Evolutionary conservation across 2,113 vertebrate genomes (phyloP).

Genomic region (Bombycilla garrulus): DNA sequence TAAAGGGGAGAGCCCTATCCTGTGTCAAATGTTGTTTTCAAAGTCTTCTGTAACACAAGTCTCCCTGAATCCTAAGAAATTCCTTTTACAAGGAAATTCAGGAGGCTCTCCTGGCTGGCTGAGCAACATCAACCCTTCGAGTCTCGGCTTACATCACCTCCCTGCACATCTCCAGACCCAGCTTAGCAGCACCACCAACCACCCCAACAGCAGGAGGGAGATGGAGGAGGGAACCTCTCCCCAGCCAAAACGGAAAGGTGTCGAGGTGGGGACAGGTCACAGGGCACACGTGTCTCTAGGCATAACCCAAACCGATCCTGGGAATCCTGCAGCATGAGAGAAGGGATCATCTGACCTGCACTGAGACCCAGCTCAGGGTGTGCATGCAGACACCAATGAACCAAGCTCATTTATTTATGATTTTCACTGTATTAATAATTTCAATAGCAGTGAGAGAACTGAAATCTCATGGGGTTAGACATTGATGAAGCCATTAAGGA

Average conservation of each 20-base stretch:
- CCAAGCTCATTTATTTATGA: background rate
- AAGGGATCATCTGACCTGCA: background rate
- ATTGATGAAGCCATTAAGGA: conserved; percentile 52
- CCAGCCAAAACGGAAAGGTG: background rate
- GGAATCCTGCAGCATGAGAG: background rate
- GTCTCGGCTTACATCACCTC: background rate
- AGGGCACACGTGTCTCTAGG: background rate
- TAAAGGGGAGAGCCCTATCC: conserved; percentile 39
- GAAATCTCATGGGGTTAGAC: background rate
- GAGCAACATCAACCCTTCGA: background rate
- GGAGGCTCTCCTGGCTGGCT: background rate
- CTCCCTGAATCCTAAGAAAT: conserved; percentile 35
- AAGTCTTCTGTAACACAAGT: conserved; percentile 21
- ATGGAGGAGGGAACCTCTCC: background rate
- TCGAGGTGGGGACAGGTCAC: background rate
- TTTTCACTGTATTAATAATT: conserved; percentile 26
- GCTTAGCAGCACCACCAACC: background rate
- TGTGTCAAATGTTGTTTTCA: conserved; percentile 7
- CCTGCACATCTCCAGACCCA: background rate
- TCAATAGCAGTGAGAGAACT: background rate
- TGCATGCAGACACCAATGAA: background rate
- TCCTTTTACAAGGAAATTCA: conserved; percentile 55
- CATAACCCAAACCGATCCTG: background rate
- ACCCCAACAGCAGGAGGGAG: background rate
- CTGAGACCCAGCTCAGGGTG: background rate